phyloP scores from a whole-genome alignment of 2,888 invertebrate species.

The Drosophila austrosaltans region DNA sequence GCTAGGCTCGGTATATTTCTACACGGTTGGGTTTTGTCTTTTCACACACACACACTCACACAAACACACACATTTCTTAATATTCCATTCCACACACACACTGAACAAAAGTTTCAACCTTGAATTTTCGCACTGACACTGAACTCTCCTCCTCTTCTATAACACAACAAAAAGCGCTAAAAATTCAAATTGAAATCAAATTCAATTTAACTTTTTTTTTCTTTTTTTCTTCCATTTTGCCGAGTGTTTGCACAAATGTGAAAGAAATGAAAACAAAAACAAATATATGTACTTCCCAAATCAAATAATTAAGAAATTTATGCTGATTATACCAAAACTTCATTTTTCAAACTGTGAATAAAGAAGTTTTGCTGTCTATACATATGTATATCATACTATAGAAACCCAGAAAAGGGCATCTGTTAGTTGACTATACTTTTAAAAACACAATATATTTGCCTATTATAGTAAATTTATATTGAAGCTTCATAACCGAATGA shows the following conservation, averaged over 20 bases:
- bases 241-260: constrained; percentile 7
- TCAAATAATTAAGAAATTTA: not conserved
- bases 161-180: constrained; percentile 31
- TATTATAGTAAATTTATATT: constrained; percentile 4
- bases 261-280: constrained; percentile 3
- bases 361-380: not conserved
- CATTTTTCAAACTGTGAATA: constrained; percentile 3
- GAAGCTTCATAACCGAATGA: constrained; percentile 16
- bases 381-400: not conserved
- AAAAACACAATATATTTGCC: not conserved
- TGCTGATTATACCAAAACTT: constrained; percentile 14
- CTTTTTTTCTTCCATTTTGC: constrained; percentile 23
- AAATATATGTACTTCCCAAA: not conserved
- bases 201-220: constrained; percentile 62
- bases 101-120: constrained; percentile 57
- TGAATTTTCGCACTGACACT: constrained; percentile 72
- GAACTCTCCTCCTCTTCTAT: constrained; percentile 53
- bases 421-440: not conserved
- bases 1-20: constrained; percentile 40
- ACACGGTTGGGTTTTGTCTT: constrained; percentile 36
- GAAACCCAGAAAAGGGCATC: not conserved
- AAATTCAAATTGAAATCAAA: constrained; percentile 78
- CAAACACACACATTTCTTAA: constrained; percentile 31
- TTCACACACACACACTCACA: constrained; percentile 34
- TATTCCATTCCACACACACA: constrained; percentile 36